Evolutionary conservation across 2,113 vertebrate genomes (phyloP).

Genomic region (Lamprotornis superbus): DNA sequence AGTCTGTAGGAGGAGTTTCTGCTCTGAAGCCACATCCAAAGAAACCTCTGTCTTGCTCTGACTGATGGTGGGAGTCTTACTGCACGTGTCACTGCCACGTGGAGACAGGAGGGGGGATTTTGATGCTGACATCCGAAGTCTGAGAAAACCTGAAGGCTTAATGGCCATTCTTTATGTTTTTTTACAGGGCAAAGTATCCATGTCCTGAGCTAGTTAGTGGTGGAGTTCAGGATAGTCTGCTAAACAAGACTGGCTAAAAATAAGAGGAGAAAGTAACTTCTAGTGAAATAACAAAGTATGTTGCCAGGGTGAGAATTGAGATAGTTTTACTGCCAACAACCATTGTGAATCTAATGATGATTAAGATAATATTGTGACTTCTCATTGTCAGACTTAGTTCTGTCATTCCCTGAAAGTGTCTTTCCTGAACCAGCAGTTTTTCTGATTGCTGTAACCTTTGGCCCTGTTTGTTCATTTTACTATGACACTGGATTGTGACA

Average conservation of each 20-base stretch:
- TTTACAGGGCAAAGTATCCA: neutral
- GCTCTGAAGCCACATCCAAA: neutral
- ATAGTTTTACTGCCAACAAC: neutral
- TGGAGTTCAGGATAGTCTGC: neutral
- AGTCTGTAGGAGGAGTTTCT: neutral
- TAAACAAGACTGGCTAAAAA: neutral
- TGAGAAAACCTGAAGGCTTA: neutral
- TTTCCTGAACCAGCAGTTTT: neutral
- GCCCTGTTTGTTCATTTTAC: fast-evolving
- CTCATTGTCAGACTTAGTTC: neutral
- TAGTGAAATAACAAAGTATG: neutral
- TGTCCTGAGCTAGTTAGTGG: neutral
- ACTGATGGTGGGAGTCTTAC: neutral
- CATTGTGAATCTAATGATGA: neutral
- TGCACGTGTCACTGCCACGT: neutral
- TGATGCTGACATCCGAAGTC: neutral
- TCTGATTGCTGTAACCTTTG: neutral
- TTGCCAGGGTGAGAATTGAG: neutral
- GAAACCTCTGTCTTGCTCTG: neutral
- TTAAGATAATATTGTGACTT: neutral
- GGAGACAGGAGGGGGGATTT: neutral
- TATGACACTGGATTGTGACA: neutral
- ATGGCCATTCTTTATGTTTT: neutral
- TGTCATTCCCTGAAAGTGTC: neutral
- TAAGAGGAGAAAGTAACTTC: neutral